These are phyloP conservation scores for Dione vanillae DNA, from an alignment of 2,888 invertebrate genomes.

Conservation along the genomic window DNA sequence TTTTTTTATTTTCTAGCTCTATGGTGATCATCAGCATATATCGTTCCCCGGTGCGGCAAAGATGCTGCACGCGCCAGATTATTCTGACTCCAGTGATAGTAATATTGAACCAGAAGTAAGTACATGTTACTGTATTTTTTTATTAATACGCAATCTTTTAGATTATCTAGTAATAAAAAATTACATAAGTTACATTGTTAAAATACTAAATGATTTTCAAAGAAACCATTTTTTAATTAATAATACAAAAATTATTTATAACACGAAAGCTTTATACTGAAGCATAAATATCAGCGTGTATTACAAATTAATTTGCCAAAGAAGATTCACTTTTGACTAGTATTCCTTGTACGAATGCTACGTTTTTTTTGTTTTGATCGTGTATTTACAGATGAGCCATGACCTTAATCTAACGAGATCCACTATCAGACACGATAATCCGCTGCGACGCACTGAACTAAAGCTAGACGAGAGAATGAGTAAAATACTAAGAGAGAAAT, in stretches of 20 bases:
- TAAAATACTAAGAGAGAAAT: conserved; percentile 35
- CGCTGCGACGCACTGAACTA: conserved; percentile 34
- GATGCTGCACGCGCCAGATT: conserved; percentile 24
- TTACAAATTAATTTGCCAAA: no score
- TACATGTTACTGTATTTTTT: conserved; percentile 8
- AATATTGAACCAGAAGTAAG: conserved; percentile 52
- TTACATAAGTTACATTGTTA: no score
- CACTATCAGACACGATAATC: conserved; percentile 38
- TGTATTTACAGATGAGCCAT: conserved; percentile 38
- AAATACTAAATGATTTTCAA: no score
- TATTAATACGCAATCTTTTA: no score
- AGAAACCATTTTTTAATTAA: no score
- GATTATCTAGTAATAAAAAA: no score
- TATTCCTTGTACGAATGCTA: no score
- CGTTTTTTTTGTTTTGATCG: not conserved
- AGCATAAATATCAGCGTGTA: no score
- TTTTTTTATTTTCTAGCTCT: conserved; percentile 18
- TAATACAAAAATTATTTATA: no score
- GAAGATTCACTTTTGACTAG: no score
- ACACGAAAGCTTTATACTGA: no score
- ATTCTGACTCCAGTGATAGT: conserved; percentile 53
- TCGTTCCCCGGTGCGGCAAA: conserved; percentile 15
- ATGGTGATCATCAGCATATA: conserved; percentile 28
- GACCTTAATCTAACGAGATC: conserved; percentile 42
- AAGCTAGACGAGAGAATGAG: conserved; percentile 30